phyloP scores from a whole-genome alignment of 2,797 vertebrate species.

The Toxotes lorentzi region DNA sequence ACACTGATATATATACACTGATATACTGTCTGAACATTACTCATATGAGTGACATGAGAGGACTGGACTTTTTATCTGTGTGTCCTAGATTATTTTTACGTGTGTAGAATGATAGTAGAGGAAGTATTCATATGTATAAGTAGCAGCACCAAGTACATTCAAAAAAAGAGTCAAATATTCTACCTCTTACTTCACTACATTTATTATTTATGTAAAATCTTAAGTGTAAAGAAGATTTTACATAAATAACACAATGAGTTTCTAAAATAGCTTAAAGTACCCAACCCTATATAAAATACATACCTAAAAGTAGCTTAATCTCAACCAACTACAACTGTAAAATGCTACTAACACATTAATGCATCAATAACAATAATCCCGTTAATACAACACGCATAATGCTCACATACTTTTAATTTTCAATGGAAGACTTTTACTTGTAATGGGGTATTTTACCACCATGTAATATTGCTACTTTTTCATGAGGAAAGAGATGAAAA shows the following conservation, averaged over 20 bases:
- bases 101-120: too few relatives aligned
- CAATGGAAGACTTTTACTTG: too few relatives aligned
- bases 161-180: not conserved
- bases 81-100: not conserved
- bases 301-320: not conserved
- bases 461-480: too few relatives aligned
- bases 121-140: not conserved
- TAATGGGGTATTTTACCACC: too few relatives aligned
- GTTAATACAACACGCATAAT: too few relatives aligned
- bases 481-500: too few relatives aligned
- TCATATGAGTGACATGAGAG: slow-evolving; percentile 1
- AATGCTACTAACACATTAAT: not conserved
- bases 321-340: not conserved
- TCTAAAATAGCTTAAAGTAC: not conserved
- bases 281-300: not conserved
- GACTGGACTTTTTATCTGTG: not conserved
- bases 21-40: not conserved
- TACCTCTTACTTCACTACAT: not conserved
- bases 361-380: too few relatives aligned
- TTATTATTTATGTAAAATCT: too few relatives aligned
- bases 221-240: too few relatives aligned
- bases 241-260: too few relatives aligned
- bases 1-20: not conserved
- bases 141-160: not conserved
- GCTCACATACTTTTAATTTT: too few relatives aligned